These are phyloP conservation scores for Onychomys leucogaster DNA, from an alignment of 2,797 vertebrate species.

Conservation along the genomic window DNA sequence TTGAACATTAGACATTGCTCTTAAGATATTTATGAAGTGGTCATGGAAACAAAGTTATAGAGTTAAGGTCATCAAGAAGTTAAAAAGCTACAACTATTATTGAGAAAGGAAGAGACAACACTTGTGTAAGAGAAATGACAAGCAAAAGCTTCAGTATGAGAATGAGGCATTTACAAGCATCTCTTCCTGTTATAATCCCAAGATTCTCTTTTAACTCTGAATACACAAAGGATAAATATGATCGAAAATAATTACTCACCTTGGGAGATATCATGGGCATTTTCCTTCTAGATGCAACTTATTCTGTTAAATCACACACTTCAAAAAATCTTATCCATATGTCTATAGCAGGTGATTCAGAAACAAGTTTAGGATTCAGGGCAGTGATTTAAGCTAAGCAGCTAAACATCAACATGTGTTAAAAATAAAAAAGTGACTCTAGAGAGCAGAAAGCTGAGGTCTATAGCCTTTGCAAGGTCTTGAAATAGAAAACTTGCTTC, in stretches of 20 bases:
- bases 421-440: not conserved
- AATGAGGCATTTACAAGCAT: constrained; percentile 47
- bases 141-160: constrained; percentile 26
- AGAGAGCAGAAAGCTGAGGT: not conserved
- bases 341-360: constrained; percentile 3
- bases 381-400: constrained; percentile 23
- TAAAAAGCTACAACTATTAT: constrained; percentile 28
- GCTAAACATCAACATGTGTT: not conserved
- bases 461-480: not conserved
- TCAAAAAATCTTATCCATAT: not conserved
- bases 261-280: constrained; percentile 55
- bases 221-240: constrained; percentile 62
- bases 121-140: constrained; percentile 30
- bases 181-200: constrained; percentile 25
- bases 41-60: not conserved
- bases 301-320: not conserved
- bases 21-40: not conserved
- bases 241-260: constrained; percentile 69
- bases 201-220: constrained; percentile 65
- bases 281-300: constrained; percentile 29
- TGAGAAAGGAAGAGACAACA: not conserved
- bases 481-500: constrained; percentile 25
- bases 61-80: constrained; percentile 23
- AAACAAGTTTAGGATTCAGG: constrained; percentile 13
- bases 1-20: not conserved